A percentile compares a stretch with the other conserved stretches of the same genome.
These are phyloP conservation scores for Scrobipalpa atriplicella DNA, from an alignment of 2,888 invertebrate species.

Conservation along the genomic window DNA sequence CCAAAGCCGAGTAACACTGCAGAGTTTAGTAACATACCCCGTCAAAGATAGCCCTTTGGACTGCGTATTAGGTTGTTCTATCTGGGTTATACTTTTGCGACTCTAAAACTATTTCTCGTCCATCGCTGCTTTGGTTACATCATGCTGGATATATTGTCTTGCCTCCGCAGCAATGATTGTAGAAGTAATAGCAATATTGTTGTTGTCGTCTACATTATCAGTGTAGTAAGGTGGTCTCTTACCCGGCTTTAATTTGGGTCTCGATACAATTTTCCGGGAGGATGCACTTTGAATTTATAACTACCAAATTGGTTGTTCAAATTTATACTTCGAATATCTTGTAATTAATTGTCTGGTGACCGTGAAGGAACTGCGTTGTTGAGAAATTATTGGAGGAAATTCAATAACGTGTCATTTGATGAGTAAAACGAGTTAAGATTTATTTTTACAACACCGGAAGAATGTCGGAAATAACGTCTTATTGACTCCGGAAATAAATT, in stretches of 20 bases:
- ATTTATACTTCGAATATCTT: conserved; percentile 78
- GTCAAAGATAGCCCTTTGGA: conserved; percentile 16
- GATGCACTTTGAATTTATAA: conserved; percentile 82
- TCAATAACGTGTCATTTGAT: neutral
- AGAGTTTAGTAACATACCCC: conserved; percentile 51
- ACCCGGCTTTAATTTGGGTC: conserved; percentile 60
- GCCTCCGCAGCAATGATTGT: neutral
- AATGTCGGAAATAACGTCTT: too few species aligned
- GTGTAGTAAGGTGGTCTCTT: neutral
- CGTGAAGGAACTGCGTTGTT: conserved; percentile 48
- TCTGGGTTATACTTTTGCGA: conserved; percentile 7
- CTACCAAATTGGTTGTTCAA: conserved; percentile 78
- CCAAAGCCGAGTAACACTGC: conserved; percentile 59
- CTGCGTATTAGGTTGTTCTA: conserved; percentile 14
- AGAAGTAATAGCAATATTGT: neutral
- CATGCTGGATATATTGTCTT: neutral
- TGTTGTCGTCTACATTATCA: neutral
- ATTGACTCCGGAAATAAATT: too few species aligned
- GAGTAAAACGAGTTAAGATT: neutral
- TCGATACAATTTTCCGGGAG: conserved; percentile 78
- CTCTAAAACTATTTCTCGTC: neutral
- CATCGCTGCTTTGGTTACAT: neutral
- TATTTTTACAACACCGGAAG: too few species aligned
- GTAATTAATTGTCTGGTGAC: conserved; percentile 72
- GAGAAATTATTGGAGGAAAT: conserved; percentile 30